Conservation (phyloP, 1,140 invertebrate species). For the Hyphantria cunea region DNA sequence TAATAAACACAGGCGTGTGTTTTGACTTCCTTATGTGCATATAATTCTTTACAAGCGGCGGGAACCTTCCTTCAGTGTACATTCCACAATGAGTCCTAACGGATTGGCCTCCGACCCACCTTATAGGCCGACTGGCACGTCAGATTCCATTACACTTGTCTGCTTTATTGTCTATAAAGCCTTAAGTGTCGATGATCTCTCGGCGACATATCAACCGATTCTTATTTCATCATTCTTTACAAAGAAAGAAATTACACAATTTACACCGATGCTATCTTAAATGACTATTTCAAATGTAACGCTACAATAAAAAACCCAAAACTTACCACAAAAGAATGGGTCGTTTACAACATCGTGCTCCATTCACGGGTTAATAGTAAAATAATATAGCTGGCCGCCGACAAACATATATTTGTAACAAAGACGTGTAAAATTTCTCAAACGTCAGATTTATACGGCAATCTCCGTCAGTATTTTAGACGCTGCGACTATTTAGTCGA, state of each 20-base stretch:
- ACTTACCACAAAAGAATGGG: slow-evolving; percentile 51
- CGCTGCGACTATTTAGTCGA: slow-evolving; percentile 41
- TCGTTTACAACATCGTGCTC: slow-evolving; percentile 58
- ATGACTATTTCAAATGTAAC: slow-evolving; percentile 38
- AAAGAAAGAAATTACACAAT: slow-evolving; percentile 35
- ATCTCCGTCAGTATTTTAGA: slow-evolving; percentile 61
- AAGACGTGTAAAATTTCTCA: slow-evolving; percentile 76
- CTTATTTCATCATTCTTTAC: slow-evolving; percentile 38
- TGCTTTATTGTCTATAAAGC: slow-evolving; percentile 68
- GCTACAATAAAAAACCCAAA: slow-evolving; percentile 52
- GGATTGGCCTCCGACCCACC: slow-evolving; percentile 54
- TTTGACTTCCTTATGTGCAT: slow-evolving; percentile 21
- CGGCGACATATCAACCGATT: slow-evolving; percentile 35
- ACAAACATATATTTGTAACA: slow-evolving; percentile 65
- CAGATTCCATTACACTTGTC: slow-evolving; percentile 66
- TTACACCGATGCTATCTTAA: slow-evolving; percentile 38
- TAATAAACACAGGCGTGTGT: background rate
- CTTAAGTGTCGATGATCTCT: slow-evolving; percentile 59
- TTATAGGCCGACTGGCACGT: slow-evolving; percentile 52
- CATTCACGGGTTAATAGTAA: slow-evolving; percentile 59
- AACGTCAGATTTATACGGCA: slow-evolving; percentile 71
- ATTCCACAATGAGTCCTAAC: slow-evolving; percentile 46
- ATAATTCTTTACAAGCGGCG: slow-evolving; percentile 6
- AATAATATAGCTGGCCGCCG: slow-evolving; percentile 56
- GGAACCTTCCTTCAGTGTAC: slow-evolving; percentile 3